Evolutionary conservation across 2,113 vertebrate genomes (phyloP), one percentile per base, ranked within the genome.

Genomic region (Rhabdomys dilectus): DNA sequence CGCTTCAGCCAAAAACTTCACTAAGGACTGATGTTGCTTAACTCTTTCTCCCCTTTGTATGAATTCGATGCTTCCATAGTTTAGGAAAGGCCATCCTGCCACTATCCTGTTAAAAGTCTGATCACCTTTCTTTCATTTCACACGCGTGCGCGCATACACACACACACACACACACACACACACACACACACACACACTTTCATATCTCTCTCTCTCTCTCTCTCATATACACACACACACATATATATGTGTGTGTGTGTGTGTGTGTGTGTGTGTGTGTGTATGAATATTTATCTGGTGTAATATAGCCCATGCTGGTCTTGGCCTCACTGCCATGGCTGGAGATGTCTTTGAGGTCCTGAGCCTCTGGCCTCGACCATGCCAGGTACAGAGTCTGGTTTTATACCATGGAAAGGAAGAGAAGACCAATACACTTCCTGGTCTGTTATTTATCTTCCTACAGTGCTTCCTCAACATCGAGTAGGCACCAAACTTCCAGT

Each of bases 381-480:
- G 19, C 42, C 9, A 22, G 19, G 42, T 6, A 11, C 42, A 36
- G 34, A 8, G 13, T 53, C 31, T 36, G 26, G 48, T 58, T 87
- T 95, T 92, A 39, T 78, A 8, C 45, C 48, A 7, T 34, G 64
- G 36, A 62, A 75, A 85, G 58, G 48, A 94, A 75, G 78, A 45
- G 4, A 42, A 88, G 34, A 81, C 88, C 24, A 70, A 34, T 89
- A 75, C 39, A 19, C 75, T 87, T 75, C 48, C 68, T 88, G 68
- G 42, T 91, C 73, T 64, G 26, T 80, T 89, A 81, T 78, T 89
- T 68, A 73, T 70, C 68, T 73, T 95, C 22, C 45, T 62, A 39
- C 7, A 84, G 51, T 7, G 36, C 48, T 87, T 88, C 39, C 17
- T 48, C 89, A 73, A 81, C 66, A 81, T 1, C 85, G 70, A 19